phyloP scores from a whole-genome alignment of 2,888 invertebrate genomes.

The Dasysyrphus albostriatus region DNA sequence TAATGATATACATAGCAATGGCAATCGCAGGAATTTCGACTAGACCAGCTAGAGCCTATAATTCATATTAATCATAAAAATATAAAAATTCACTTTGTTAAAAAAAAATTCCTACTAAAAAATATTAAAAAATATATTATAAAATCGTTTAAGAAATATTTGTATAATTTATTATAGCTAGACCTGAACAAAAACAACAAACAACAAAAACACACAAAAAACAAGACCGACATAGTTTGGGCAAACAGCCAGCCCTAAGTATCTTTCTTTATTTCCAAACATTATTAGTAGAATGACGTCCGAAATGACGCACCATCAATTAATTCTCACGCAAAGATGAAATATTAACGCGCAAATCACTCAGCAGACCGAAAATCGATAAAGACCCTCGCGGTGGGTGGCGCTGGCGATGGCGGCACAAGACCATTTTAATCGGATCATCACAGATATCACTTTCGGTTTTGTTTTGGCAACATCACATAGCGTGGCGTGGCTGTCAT shows the following conservation, averaged over 20 bases:
- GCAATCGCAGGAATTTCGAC: constrained; percentile 92
- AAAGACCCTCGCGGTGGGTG: not conserved
- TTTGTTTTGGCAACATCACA: constrained; percentile 14
- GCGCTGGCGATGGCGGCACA: not conserved
- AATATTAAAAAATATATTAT: constrained; percentile 8
- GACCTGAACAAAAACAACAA: constrained; percentile 5
- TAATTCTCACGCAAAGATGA: constrained; percentile 41
- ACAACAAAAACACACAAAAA: constrained; percentile 14
- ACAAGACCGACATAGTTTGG: constrained; percentile 50
- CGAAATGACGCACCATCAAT: constrained; percentile 39
- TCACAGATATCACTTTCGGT: constrained; percentile 14
- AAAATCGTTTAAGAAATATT: constrained; percentile 16
- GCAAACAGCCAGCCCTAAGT: constrained; percentile 48
- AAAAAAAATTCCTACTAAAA: not conserved
- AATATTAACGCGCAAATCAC: constrained; percentile 22
- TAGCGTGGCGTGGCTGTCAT: not conserved
- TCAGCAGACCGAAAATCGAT: not conserved
- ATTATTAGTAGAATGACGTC: constrained; percentile 52
- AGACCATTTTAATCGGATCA: not conserved
- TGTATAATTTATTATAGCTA: constrained; percentile 49
- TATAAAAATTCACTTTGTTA: not conserved
- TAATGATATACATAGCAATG: constrained; percentile 89
- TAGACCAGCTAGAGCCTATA: constrained; percentile 87
- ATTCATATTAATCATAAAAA: constrained; percentile 18
- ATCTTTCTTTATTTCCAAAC: constrained; percentile 17